phyloP scores from a whole-genome alignment of 2,113 vertebrate genomes.

The Gnathonemus echidnorhynchus region DNA sequence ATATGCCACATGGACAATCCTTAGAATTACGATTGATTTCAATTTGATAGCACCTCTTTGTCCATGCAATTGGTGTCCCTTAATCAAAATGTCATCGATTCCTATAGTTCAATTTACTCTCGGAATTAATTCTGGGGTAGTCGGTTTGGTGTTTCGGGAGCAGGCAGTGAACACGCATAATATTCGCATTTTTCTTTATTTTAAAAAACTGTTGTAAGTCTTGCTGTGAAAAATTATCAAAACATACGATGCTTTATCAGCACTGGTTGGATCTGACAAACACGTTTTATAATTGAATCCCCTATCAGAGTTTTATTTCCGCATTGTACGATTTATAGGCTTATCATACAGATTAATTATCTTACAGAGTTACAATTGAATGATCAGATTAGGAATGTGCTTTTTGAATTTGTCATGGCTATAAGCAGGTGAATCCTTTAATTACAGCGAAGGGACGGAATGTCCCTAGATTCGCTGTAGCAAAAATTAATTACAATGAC shows the following conservation, averaged over 20 bases:
- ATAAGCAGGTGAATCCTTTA: neutral
- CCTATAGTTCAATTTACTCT: neutral
- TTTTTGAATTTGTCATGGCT: neutral
- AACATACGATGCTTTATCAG: neutral
- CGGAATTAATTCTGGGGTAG: neutral
- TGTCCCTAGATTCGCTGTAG: neutral
- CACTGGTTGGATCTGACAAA: neutral
- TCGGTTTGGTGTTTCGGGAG: neutral
- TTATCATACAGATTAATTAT: neutral
- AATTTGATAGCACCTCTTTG: neutral
- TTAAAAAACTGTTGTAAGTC: neutral
- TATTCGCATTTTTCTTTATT: neutral
- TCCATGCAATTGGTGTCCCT: neutral
- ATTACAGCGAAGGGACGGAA: neutral
- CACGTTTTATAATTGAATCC: neutral
- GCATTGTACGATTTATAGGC: neutral
- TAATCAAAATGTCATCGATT: neutral
- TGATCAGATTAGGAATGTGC: neutral
- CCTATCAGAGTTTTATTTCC: neutral
- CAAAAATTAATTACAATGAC: conserved; percentile 26
- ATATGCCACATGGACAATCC: neutral
- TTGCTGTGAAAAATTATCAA: neutral
- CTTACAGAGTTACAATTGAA: neutral
- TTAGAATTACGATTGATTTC: neutral
- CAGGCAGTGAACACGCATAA: neutral